Conservation (phyloP, 2,888 invertebrate genomes). For the Nephrotoma flavescens region DNA sequence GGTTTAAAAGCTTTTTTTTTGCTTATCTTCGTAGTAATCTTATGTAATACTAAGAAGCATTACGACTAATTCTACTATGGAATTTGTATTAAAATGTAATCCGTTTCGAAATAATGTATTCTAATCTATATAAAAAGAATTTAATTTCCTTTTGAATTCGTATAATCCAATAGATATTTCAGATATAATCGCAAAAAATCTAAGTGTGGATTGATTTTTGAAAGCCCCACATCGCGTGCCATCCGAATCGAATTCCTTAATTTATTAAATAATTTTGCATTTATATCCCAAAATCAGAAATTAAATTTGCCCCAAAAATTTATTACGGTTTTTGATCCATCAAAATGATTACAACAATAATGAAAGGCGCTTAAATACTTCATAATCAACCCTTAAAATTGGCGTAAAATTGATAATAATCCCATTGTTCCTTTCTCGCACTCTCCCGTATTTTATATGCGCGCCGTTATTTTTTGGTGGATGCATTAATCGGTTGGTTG, state of each 20-base stretch:
- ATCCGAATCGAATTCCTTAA: no score
- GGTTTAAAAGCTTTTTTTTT: not conserved
- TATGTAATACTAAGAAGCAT: not conserved
- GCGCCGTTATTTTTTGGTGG: not conserved
- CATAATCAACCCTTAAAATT: conserved; percentile 13
- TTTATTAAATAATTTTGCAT: no score
- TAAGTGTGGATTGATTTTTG: no score
- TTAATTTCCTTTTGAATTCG: not conserved
- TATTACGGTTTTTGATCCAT: not conserved
- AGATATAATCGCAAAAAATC: not conserved
- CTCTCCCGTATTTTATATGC: conserved; percentile 1
- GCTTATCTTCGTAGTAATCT: not conserved
- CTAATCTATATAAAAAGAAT: not conserved
- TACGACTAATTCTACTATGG: not conserved
- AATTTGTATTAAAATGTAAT: not conserved
- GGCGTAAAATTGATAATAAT: conserved; percentile 16
- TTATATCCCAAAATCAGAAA: no score
- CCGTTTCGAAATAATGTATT: not conserved
- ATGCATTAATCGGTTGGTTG: not conserved
- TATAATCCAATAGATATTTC: not conserved
- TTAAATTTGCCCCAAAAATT: not conserved
- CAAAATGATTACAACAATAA: not conserved
- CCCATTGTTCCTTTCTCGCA: conserved; percentile 7
- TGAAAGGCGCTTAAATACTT: not conserved
- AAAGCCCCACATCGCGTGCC: no score